Evolutionary conservation across 64 coral and sea anemone species (phyloP), one percentile per base, ranked within the genome.

Genomic region (Anthopleura sola): DNA sequence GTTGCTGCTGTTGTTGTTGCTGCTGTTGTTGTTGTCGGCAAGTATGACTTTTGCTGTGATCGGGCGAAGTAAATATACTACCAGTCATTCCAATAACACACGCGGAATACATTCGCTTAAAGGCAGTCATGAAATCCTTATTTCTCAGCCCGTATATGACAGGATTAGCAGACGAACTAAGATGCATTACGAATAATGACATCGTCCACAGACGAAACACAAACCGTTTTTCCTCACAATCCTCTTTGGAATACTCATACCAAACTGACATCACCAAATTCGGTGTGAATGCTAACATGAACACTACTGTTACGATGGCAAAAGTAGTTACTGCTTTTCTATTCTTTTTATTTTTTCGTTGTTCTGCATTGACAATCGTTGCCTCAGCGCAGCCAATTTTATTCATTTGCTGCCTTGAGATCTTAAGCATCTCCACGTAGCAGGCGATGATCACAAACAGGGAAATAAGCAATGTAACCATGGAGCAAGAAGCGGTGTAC

Each of bases 301-400:
- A 92, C 2, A 95, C 36, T 12, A 75, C 82, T 6, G 89, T 75
- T n/a, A 95, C 64, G 31, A 95, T 89, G 14, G 60, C 90, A 38
- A 89, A 71, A 9, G 93, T 95, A 29, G 29, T 74, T 6, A 85
- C 90, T 21, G 93, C 93, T 44, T 95, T 95, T 24, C 79, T 84
- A 60, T 95, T 91, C 24, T 95, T 95, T 50, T 29, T 19, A 32
- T 83, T 83, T 49, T 21, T 53, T 20, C 51, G 36, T 15, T 26
- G 48, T 32, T 10, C 86, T 26, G 36, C 26, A 68, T 29, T 71
- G 68, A 80, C 47, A 36, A 18, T 53, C 46, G 34, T 5, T 78
- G 71, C 51, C 3, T 34, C 20, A n/a, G n/a, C n/a, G n/a, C n/a
- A n/a, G 12, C 50, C 49, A 83, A 95, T 88, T 82, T 46, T 60